These are phyloP conservation scores for Erythrolamprus reginae DNA, from an alignment of 2,113 vertebrate genomes.

Conservation along the genomic window DNA sequence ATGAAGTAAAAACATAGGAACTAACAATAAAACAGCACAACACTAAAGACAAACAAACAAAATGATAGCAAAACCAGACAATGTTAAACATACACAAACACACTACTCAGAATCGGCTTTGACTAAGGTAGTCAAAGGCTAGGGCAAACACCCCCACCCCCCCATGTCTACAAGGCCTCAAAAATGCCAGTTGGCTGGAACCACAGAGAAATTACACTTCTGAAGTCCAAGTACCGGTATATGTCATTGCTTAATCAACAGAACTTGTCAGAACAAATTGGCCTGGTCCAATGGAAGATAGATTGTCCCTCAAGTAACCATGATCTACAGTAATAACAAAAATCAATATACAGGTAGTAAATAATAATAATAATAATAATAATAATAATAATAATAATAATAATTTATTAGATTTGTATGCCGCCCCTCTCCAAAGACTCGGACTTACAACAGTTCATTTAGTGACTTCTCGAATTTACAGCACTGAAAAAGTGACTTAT, in stretches of 20 bases:
- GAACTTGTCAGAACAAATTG: background rate
- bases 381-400: too few species aligned
- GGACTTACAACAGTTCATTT: background rate
- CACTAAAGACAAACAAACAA: background rate
- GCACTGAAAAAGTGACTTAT: background rate
- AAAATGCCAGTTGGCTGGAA: background rate
- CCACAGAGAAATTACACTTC: background rate
- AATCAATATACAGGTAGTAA: constrained; percentile 31
- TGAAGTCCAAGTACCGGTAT: background rate
- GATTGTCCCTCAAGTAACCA: background rate
- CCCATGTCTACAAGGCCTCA: background rate
- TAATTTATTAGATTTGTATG: too few species aligned
- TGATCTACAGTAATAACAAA: background rate
- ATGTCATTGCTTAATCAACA: background rate
- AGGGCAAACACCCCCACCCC: too few species aligned
- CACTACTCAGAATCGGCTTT: background rate
- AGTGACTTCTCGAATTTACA: background rate
- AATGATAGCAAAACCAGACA: background rate
- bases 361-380: too few species aligned
- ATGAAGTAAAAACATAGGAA: background rate
- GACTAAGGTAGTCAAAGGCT: background rate
- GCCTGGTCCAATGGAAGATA: background rate
- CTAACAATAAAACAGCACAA: background rate
- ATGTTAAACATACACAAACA: background rate
- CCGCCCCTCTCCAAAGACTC: too few species aligned